Evolutionary conservation across 2,888 invertebrate species (phyloP).

Genomic region (Anoplius nigerrimus): DNA sequence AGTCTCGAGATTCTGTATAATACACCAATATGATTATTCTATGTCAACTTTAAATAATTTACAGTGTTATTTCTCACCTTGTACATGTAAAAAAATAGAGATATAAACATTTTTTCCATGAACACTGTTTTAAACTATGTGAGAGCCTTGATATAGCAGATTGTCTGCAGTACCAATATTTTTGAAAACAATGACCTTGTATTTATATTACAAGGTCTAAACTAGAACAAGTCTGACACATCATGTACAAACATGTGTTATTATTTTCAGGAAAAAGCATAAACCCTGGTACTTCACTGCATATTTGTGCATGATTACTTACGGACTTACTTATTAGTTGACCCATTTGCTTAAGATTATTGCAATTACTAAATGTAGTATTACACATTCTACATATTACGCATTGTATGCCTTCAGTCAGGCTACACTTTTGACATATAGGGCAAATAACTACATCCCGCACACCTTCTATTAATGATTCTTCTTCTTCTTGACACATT

Average conservation of each 20-base stretch:
- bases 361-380: slow-evolving; percentile 55
- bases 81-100: slow-evolving; percentile 14
- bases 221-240: slow-evolving; percentile 64
- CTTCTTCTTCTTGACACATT: slow-evolving; percentile 63
- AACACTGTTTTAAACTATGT: neutral
- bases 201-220: slow-evolving; percentile 52
- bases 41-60: slow-evolving; percentile 12
- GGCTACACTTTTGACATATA: slow-evolving; percentile 66
- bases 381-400: slow-evolving; percentile 65
- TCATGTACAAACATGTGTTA: slow-evolving; percentile 58
- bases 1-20: neutral
- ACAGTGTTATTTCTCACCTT: slow-evolving; percentile 12
- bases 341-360: slow-evolving; percentile 56
- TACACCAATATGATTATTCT: slow-evolving; percentile 1
- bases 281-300: slow-evolving; percentile 61
- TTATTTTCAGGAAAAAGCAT: slow-evolving; percentile 59
- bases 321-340: slow-evolving; percentile 57
- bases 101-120: neutral
- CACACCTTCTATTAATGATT: slow-evolving; percentile 59
- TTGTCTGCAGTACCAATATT: neutral
- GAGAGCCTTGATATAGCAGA: neutral
- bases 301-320: slow-evolving; percentile 58
- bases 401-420: slow-evolving; percentile 48
- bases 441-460: slow-evolving; percentile 70
- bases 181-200: too few relatives aligned